Evolutionary conservation across 2,888 invertebrate genomes (phyloP).

Genomic region (Atethmia centrago): DNA sequence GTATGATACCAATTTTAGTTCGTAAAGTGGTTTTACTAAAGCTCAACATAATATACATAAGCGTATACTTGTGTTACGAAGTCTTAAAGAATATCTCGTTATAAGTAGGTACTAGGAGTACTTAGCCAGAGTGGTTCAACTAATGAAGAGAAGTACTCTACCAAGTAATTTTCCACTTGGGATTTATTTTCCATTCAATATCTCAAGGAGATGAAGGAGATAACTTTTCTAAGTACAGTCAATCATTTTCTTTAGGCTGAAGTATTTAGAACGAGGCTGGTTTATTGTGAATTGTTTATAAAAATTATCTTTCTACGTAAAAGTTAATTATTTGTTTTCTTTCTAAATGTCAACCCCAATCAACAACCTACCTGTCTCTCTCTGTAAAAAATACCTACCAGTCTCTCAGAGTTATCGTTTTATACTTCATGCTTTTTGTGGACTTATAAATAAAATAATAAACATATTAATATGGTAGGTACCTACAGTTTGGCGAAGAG

Average conservation of each 20-base stretch:
- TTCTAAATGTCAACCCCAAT: background rate
- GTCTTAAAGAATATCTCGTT: constrained; percentile 19
- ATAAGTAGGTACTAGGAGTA: constrained; percentile 16
- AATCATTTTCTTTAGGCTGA: constrained; percentile 11
- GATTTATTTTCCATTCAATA: constrained; percentile 30
- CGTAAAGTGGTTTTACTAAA: background rate
- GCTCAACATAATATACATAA: background rate
- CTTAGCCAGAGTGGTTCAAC: constrained; percentile 33
- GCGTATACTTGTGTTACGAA: background rate
- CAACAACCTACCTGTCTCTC: too few species aligned
- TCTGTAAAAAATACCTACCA: too few species aligned
- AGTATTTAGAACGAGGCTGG: background rate
- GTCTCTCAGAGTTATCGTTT: background rate
- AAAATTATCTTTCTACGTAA: background rate
- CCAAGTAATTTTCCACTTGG: constrained; percentile 32
- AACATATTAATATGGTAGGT: background rate
- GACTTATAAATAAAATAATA: constrained; percentile 3
- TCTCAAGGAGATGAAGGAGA: constrained; percentile 27
- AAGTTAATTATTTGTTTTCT: background rate
- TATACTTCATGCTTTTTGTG: background rate
- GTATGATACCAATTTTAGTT: background rate
- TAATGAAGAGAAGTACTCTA: constrained; percentile 24
- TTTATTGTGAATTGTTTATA: background rate
- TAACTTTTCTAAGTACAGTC: constrained; percentile 19
- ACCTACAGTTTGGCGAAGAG: background rate